Conservation (phyloP, 2,888 invertebrate species). For the Pyrgus malvae region DNA sequence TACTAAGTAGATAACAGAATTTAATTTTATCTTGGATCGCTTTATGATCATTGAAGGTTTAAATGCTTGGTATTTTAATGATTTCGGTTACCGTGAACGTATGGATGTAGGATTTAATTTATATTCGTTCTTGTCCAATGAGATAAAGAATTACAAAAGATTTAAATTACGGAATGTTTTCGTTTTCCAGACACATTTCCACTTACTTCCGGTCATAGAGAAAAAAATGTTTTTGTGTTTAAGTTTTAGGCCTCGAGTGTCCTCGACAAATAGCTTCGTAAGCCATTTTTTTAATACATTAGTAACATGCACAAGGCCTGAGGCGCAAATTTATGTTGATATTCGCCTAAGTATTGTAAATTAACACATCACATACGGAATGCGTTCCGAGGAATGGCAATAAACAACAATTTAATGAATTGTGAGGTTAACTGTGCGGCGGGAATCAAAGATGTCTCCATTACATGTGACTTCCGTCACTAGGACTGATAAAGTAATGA, state of each 20-base stretch:
- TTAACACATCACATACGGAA: slow-evolving; percentile 18
- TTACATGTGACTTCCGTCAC: slow-evolving; percentile 13
- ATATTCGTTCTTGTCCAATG: too few species aligned
- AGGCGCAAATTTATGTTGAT: not conserved
- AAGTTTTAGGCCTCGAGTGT: too few species aligned
- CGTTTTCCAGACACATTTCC: too few species aligned
- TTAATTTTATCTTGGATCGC: slow-evolving; percentile 9
- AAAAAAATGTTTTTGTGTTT: too few species aligned
- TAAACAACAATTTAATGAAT: slow-evolving; percentile 26
- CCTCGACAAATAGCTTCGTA: too few species aligned
- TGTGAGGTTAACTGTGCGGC: slow-evolving; percentile 13
- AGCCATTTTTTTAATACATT: too few species aligned
- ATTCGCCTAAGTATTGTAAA: slow-evolving; percentile 4
- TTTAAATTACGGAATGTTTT: too few species aligned
- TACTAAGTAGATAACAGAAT: slow-evolving; percentile 16
- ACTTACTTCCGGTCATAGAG: too few species aligned
- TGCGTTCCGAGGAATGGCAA: slow-evolving; percentile 20
- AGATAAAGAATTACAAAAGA: too few species aligned
- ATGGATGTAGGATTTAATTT: too few species aligned
- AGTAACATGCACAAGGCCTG: too few species aligned
- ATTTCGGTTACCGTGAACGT: too few species aligned
- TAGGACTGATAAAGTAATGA: not conserved
- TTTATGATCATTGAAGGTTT: not conserved
- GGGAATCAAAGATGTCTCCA: slow-evolving; percentile 20
- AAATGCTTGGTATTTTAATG: not conserved